These are phyloP conservation scores for Sciaenops ocellatus DNA, from an alignment of 2,797 vertebrate species.

Conservation along the genomic window DNA sequence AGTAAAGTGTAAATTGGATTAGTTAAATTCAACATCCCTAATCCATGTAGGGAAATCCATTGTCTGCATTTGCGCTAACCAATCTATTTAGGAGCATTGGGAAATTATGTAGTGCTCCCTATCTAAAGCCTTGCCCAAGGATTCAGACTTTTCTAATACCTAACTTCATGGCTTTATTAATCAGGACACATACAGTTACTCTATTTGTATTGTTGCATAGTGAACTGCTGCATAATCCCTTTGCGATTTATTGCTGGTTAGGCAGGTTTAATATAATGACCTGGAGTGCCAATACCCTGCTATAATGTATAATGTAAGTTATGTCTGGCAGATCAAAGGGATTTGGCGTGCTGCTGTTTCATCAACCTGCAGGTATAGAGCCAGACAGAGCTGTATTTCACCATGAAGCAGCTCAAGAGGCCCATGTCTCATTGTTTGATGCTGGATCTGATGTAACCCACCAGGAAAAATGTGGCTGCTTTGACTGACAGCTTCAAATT, in stretches of 20 bases:
- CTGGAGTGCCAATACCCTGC: background rate
- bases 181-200: background rate
- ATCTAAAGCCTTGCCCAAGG: background rate
- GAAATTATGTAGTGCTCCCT: no score
- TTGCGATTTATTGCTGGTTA: slow-evolving; percentile 9
- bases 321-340: background rate
- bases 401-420: background rate
- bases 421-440: background rate
- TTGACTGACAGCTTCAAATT: slow-evolving; percentile 28
- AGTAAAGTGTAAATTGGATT: background rate
- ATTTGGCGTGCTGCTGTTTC: background rate
- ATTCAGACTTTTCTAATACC: background rate
- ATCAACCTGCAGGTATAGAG: background rate
- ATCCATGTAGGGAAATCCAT: background rate
- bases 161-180: background rate
- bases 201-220: background rate
- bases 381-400: background rate
- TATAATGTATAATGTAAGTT: background rate
- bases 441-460: background rate
- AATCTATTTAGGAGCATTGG: background rate
- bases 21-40: background rate
- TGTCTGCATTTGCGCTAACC: background rate
- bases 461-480: background rate
- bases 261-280: slow-evolving; percentile 2
- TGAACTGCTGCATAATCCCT: background rate